phyloP scores from a whole-genome alignment of 1,140 invertebrate genomes.

The Acromyrmex heyeri region DNA sequence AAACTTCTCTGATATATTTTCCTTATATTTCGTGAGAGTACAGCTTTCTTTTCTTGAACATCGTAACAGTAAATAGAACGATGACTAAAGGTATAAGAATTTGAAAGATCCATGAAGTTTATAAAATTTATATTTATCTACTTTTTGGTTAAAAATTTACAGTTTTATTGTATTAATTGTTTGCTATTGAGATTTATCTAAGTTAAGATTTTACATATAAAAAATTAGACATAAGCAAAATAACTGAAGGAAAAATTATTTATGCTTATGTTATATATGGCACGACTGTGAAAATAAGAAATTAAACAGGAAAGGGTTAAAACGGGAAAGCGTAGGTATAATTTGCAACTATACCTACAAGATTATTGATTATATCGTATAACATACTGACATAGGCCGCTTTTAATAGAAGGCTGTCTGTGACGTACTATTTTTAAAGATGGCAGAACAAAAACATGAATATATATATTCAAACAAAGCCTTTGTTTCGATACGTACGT shows the following conservation, averaged over 20 bases:
- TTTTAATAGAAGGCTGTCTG: constrained; percentile 41
- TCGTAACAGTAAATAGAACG: constrained; percentile 45
- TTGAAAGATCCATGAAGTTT: not conserved
- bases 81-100: constrained; percentile 70
- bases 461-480: constrained; percentile 1
- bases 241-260: constrained; percentile 26
- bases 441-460: not conserved
- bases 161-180: not conserved
- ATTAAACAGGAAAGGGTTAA: constrained; percentile 26
- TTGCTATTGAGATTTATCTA: not conserved
- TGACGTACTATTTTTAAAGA: constrained; percentile 47
- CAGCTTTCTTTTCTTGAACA: constrained; percentile 65
- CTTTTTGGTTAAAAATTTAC: not conserved
- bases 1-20: constrained; percentile 52
- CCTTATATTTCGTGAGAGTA: constrained; percentile 64
- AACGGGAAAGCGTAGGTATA: constrained; percentile 20
- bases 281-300: not conserved
- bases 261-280: constrained; percentile 22
- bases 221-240: not conserved
- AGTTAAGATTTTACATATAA: not conserved
- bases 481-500: not conserved
- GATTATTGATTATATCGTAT: constrained; percentile 43
- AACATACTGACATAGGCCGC: not conserved
- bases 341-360: constrained; percentile 18
- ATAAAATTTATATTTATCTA: not conserved